Conservation (phyloP, 2,113 vertebrate genomes). For the Tringa solitaria region DNA sequence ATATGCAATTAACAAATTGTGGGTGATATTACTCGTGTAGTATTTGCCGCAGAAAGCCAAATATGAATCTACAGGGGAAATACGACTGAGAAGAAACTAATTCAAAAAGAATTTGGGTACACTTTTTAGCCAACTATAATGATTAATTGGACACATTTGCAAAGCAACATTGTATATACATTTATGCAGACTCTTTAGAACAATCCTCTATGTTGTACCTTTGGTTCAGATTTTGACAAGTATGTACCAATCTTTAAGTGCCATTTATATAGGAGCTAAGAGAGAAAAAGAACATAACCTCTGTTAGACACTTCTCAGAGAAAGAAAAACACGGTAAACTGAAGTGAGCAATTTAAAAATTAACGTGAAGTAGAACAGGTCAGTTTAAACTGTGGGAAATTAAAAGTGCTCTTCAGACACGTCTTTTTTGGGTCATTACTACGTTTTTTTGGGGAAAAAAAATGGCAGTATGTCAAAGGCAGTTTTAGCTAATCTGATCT, state of each 20-base stretch:
- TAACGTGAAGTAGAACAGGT: background rate
- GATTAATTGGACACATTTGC: background rate
- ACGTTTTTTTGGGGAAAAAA: fast-evolving
- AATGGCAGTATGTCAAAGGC: background rate
- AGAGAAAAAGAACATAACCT: background rate
- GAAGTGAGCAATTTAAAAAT: background rate
- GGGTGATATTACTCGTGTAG: background rate
- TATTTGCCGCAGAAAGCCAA: background rate
- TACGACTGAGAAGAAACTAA: background rate
- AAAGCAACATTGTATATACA: background rate
- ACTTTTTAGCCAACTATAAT: background rate
- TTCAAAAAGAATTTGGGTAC: background rate
- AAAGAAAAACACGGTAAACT: background rate
- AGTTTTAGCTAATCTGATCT: background rate
- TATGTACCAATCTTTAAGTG: background rate
- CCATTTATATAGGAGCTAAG: background rate
- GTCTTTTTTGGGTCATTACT: background rate
- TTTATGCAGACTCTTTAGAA: background rate
- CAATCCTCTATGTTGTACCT: background rate
- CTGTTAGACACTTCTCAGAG: background rate
- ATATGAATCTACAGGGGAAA: background rate
- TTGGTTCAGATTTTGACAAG: background rate
- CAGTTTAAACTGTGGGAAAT: background rate
- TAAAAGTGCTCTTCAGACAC: background rate
- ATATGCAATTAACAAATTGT: background rate